A percentile compares a stretch with the other conserved stretches of the same genome.
Conservation (phyloP, 2,797 vertebrate species). For the Phataginus tricuspis region DNA sequence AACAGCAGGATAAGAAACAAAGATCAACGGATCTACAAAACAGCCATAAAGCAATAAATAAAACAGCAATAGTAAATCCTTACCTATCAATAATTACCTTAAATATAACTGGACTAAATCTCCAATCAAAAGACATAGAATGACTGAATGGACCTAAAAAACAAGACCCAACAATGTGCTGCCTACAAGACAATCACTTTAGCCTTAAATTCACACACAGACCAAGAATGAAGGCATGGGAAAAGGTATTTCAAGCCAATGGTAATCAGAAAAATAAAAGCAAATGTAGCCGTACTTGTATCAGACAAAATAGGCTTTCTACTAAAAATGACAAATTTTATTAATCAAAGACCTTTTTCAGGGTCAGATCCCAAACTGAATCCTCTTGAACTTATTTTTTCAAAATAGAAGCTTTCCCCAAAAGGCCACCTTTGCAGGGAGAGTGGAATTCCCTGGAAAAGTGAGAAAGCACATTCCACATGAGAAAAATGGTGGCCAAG, state of each 20-base stretch:
- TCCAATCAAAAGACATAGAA: neutral
- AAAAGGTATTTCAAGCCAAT: neutral
- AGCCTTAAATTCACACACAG: neutral
- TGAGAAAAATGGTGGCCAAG: neutral
- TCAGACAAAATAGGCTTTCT: neutral
- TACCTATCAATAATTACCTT: neutral
- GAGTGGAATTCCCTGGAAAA: conserved; percentile 1
- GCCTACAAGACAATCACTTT: neutral
- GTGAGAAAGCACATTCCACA: neutral
- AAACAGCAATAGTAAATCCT: neutral
- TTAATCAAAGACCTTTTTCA: conserved; percentile 35
- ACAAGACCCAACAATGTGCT: neutral
- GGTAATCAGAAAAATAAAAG: neutral
- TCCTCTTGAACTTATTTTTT: neutral
- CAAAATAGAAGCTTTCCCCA: conserved; percentile 1
- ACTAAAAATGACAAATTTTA: neutral
- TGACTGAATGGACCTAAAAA: neutral
- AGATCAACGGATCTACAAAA: neutral
- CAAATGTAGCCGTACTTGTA: neutral
- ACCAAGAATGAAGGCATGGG: neutral
- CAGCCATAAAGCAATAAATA: neutral
- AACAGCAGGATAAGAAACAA: neutral
- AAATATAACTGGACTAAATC: neutral
- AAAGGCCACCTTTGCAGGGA: neutral
- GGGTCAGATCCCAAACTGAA: conserved; percentile 11